Evolutionary conservation across 2,797 vertebrate genomes (phyloP), one percentile per base, ranked within the genome.

Genomic region (Danio jaintianensis): DNA sequence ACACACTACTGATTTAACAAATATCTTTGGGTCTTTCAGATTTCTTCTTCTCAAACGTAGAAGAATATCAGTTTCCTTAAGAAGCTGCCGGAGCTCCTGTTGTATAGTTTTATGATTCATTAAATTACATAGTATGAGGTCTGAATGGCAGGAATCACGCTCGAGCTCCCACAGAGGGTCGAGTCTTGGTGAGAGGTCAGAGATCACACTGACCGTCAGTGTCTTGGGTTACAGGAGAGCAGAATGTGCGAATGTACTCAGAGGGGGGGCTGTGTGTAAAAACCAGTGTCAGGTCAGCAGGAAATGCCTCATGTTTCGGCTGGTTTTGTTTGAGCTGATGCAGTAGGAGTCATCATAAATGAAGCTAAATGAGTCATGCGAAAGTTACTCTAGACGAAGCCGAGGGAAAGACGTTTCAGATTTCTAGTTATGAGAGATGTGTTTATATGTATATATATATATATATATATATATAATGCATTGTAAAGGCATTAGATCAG

Each of bases 181-280:
- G 56, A 11, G 42, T 52, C n/a, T 6, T 64, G 78, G 80, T 74
- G 77, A 84, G 55, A 58, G 77, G 66, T 77, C 80, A 82, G 53
- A 71, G 62, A 22, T 82, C 64, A 82, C 22, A 64, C 63, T 80
- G 79, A 70, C 59, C 59, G 38, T 72, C 59, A 80, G 68, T 75
- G 68, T 85, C 74, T 85, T 74, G n/a, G 76, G 78, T 83, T 85
- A 67, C 72, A 73, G 52, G n/a, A 58, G 70, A 55, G 76, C 67
- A 56, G 61, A 80, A 69, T 22, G 75, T 43, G 63, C 4, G 59
- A 75, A 43, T 62, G 56, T 50, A 16, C 36, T 52, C 50, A 7
- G 50, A 22, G 52, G 50, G 48, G 11, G 56, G 4, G 53, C 29
- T 48, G 42, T 72, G 36, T 22, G 43, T 68, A 61, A 53, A 71